A percentile compares a stretch with the other conserved stretches of the same genome.
Conservation (phyloP, 1,140 invertebrate species). For the Eueides isabella region DNA sequence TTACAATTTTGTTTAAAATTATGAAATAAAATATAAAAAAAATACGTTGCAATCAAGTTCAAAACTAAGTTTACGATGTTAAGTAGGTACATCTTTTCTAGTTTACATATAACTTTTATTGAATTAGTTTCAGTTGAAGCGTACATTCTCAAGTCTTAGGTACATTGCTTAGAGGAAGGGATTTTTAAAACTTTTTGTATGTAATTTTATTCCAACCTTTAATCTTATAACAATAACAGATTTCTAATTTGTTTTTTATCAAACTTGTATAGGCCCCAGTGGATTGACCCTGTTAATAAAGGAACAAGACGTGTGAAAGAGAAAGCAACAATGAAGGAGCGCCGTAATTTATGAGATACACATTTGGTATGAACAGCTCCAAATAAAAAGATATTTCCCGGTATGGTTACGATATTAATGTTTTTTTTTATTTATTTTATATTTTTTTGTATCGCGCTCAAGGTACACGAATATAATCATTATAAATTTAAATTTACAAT, state of each 20-base stretch:
- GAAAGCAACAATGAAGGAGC: constrained; percentile 70
- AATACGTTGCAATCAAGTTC: too few species aligned
- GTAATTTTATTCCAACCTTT: not conserved
- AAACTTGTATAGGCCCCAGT: constrained; percentile 62
- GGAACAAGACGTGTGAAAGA: constrained; percentile 68
- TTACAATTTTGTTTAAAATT: too few species aligned
- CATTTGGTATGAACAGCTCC: constrained; percentile 79
- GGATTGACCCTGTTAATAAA: constrained; percentile 74
- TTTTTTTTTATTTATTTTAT: constrained; percentile 36
- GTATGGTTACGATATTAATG: constrained; percentile 68
- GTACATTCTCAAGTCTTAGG: not conserved
- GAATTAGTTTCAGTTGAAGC: too few species aligned
- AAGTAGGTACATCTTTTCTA: too few species aligned
- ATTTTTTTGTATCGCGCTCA: not conserved
- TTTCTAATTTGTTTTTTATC: constrained; percentile 55
- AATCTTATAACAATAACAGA: constrained; percentile 33
- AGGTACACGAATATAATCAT: not conserved
- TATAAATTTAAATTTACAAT: not conserved
- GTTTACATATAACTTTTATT: too few species aligned
- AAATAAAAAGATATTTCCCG: constrained; percentile 77
- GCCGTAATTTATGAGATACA: constrained; percentile 80
- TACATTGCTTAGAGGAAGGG: not conserved
- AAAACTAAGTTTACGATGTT: too few species aligned
- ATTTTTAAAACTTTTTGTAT: not conserved
- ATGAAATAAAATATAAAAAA: too few species aligned